phyloP scores from a whole-genome alignment of 1,140 invertebrate species.

The Drosophila sucinea region DNA sequence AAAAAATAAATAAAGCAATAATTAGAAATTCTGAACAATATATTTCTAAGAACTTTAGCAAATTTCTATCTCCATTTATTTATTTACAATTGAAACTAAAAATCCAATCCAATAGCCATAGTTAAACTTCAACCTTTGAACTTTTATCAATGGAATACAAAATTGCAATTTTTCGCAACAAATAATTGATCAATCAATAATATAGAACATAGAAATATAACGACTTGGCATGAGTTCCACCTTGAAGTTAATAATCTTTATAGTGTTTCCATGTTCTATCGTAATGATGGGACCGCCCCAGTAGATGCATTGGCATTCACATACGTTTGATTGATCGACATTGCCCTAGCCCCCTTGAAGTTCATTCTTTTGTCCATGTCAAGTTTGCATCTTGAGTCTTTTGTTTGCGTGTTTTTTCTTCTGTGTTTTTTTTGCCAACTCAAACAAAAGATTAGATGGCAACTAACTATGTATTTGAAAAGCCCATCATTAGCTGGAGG shows the following conservation, averaged over 20 bases:
- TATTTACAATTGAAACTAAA: too few relatives aligned
- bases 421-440: slow-evolving; percentile 4
- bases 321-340: slow-evolving; percentile 38
- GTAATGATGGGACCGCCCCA: slow-evolving; percentile 2
- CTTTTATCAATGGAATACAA: too few relatives aligned
- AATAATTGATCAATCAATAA: too few relatives aligned
- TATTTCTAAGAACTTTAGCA: too few relatives aligned
- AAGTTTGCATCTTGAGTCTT: slow-evolving; percentile 68
- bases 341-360: slow-evolving; percentile 41
- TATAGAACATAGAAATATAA: too few relatives aligned
- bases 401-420: slow-evolving; percentile 41
- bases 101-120: too few relatives aligned
- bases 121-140: too few relatives aligned
- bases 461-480: slow-evolving; percentile 39
- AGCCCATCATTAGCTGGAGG: slow-evolving; percentile 37
- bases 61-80: too few relatives aligned
- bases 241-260: background rate
- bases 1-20: too few relatives aligned
- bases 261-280: background rate
- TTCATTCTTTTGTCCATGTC: slow-evolving; percentile 22
- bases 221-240: background rate
- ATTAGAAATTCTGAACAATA: too few relatives aligned
- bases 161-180: too few relatives aligned
- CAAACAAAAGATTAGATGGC: slow-evolving; percentile 47
- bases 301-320: slow-evolving; percentile 10